Percentiles rank a stretch among this genome's conserved stretches.
Evolutionary conservation across 2,888 invertebrate species (phyloP).

Genomic region (Cephus nigrinus): DNA sequence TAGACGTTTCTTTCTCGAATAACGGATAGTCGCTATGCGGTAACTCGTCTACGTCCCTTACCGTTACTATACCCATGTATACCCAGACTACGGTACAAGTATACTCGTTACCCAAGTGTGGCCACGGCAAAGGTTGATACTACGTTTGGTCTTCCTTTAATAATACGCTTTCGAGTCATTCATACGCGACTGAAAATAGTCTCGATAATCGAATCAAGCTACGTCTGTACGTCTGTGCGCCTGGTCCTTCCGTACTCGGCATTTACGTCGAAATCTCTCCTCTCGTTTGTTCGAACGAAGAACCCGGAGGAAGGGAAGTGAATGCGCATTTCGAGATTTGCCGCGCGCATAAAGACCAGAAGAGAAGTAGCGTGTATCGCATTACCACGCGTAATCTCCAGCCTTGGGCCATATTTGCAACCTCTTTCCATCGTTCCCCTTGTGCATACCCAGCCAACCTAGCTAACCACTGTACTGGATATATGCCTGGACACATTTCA

Average conservation of each 20-base stretch:
- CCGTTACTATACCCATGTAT: background rate
- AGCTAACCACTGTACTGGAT: background rate
- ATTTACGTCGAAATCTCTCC: background rate
- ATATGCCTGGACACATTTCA: background rate
- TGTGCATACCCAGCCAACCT: background rate
- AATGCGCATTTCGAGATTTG: background rate
- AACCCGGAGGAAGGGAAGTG: background rate
- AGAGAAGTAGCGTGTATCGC: conserved; percentile 34
- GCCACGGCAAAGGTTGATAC: background rate
- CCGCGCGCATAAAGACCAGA: background rate
- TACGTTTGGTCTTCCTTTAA: background rate
- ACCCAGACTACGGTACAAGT: background rate
- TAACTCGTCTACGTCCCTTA: background rate
- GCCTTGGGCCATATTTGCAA: conserved; percentile 53
- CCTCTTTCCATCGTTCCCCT: conserved; percentile 30
- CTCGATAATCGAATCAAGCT: background rate
- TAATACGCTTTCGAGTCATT: background rate
- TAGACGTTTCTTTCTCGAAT: background rate
- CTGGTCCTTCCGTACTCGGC: background rate
- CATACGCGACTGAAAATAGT: background rate
- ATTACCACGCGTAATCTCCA: conserved; percentile 51
- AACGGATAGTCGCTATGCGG: background rate
- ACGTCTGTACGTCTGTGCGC: background rate
- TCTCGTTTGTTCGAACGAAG: background rate
- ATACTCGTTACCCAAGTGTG: background rate